phyloP scores from a whole-genome alignment of 2,797 vertebrate species.

The Helarctos malayanus region DNA sequence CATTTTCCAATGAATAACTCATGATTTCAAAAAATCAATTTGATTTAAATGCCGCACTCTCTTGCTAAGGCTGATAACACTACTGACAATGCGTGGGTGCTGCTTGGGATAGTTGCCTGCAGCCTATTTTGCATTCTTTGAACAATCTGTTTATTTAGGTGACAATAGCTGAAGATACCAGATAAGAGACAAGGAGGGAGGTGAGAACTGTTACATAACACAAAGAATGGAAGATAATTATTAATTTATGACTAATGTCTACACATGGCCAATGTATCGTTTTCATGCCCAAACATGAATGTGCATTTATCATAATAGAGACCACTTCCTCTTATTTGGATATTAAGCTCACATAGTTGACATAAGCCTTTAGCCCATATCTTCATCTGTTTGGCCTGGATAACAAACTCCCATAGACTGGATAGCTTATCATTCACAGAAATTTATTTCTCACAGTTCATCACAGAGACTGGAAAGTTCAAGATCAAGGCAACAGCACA shows the following conservation, averaged over 20 bases:
- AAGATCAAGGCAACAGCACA: neutral
- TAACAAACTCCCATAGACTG: neutral
- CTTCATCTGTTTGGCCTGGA: neutral
- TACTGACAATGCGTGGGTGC: accelerated
- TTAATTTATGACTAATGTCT: neutral
- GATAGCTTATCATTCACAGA: neutral
- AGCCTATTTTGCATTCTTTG: neutral
- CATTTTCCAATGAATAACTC: constrained; percentile 32
- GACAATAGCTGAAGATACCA: neutral
- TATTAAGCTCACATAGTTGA: neutral
- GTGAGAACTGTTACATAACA: accelerated
- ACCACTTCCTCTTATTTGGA: neutral
- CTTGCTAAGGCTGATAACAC: neutral
- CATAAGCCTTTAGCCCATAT: neutral
- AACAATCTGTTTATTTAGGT: neutral
- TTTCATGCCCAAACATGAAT: neutral
- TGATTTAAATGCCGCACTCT: neutral
- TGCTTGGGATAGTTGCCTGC: neutral
- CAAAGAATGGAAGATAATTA: neutral
- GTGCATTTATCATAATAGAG: neutral
- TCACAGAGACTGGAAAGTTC: neutral
- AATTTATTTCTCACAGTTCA: neutral
- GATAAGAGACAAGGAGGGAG: neutral
- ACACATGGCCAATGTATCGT: neutral
- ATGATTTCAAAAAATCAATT: constrained; percentile 51